phyloP scores from a whole-genome alignment of 2,113 vertebrate species.

The Lasiurus cinereus region DNA sequence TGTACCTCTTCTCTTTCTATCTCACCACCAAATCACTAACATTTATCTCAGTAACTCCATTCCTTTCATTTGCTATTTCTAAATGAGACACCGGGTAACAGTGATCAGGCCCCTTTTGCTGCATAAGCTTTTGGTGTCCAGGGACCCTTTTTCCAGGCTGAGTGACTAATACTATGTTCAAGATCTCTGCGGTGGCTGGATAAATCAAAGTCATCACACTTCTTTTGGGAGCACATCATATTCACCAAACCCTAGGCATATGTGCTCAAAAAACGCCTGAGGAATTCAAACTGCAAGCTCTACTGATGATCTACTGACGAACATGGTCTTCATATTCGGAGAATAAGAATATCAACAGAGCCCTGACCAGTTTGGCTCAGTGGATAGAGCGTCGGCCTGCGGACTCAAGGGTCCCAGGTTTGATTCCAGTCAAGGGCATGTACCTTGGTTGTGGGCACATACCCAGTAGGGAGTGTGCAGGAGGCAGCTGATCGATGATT shows the following conservation, averaged over 20 bases:
- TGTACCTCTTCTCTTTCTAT: background rate
- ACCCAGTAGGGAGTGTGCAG: too few species aligned
- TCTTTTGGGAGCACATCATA: background rate
- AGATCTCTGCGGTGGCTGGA: background rate
- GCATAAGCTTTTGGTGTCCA: background rate
- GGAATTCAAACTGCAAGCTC: background rate
- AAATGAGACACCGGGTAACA: background rate
- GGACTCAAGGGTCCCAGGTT: too few species aligned
- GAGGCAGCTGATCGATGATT: too few species aligned
- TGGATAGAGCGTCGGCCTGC: too few species aligned
- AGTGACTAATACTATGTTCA: background rate
- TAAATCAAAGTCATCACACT: background rate
- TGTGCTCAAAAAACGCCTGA: background rate
- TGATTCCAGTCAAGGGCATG: too few species aligned
- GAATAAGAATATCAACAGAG: background rate
- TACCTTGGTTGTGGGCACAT: too few species aligned
- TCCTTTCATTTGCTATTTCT: background rate
- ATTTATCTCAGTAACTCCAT: background rate
- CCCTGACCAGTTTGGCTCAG: too few species aligned
- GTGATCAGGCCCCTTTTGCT: background rate
- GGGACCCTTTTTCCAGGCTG: background rate
- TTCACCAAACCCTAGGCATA: background rate
- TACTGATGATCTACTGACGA: background rate
- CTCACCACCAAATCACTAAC: background rate
- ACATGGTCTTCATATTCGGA: background rate